Evolutionary conservation across 2,113 vertebrate genomes (phyloP), one percentile per base, ranked within the genome.

Genomic region (Lota lota): DNA sequence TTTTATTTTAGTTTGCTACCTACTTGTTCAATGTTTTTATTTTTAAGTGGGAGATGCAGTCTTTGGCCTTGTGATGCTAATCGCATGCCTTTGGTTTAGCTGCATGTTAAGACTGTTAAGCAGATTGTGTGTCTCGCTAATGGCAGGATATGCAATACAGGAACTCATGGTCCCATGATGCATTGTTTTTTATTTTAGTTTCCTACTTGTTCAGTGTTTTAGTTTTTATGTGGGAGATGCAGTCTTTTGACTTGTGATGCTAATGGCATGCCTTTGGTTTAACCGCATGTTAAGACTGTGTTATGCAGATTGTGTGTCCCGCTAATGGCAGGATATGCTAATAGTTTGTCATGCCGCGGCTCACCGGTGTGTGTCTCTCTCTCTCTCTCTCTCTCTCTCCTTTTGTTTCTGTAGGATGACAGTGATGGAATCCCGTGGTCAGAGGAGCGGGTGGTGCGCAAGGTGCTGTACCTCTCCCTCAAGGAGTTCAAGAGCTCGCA

Each of bases 381-480:
- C 40, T 74, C 21, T 68, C 36, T 73, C 21, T 73, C 1, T 51
- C 56, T 18, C 56, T 58, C 10, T 58, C 56, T 58, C 58, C 22
- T 7, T 12, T 75, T 89, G 67, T 65, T 10, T 58, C 64, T 69
- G 7, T 79, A 99, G 97, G 97, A 99, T 84, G 97, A 99, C 94
- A 98, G 96, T 76, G 97, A 99, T 94, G 97, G 97, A 83, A 99
- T 99, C 90, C 97, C 97, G n/a, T 99, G 97, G 97, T 99, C 97
- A 78, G 97, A 99, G 89, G 97, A 99, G 92, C 93, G 95, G 81
- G 94, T 97, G 86, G 96, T 99, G 87, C 95, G 97, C 65, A 98
- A 98, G 90, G 97, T 99, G 88, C 96, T 99, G 73, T 99, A 99
- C 89, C 93, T 99, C 79, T 99, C 97, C 74, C 93, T 99, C 67